Evolutionary conservation across 2,888 invertebrate genomes (phyloP).

Genomic region (Linnaemya vulpina): DNA sequence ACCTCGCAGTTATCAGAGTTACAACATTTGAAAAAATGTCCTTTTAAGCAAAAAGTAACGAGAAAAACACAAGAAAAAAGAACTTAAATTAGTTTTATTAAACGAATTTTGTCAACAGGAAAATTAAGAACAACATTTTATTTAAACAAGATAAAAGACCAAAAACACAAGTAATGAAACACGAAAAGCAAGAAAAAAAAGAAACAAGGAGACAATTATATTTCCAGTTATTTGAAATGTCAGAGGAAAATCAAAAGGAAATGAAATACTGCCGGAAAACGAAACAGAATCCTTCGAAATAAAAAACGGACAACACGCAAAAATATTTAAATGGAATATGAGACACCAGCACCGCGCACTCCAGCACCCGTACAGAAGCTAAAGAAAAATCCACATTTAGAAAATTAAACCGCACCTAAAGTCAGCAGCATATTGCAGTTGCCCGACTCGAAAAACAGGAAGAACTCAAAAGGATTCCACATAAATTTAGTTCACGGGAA

Average conservation of each 20-base stretch:
- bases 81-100: constrained; percentile 55
- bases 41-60: constrained; percentile 3
- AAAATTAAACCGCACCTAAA: constrained; percentile 64
- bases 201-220: constrained; percentile 45
- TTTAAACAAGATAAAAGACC: constrained; percentile 36
- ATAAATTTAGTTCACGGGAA: background rate
- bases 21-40: constrained; percentile 13
- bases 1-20: constrained; percentile 42
- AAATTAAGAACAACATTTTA: constrained; percentile 66
- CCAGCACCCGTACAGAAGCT: background rate
- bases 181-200: too few species aligned
- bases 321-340: constrained; percentile 36
- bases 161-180: constrained; percentile 15
- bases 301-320: constrained; percentile 43
- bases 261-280: constrained; percentile 59
- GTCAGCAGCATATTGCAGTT: constrained; percentile 66
- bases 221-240: constrained; percentile 65
- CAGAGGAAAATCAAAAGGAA: constrained; percentile 69
- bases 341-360: constrained; percentile 11
- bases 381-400: constrained; percentile 49
- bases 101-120: constrained; percentile 60
- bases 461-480: background rate
- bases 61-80: constrained; percentile 13
- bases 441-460: constrained; percentile 41
- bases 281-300: constrained; percentile 35